These are phyloP conservation scores for Microplitis demolitor DNA, from an alignment of 1,140 invertebrate species.

Conservation along the genomic window DNA sequence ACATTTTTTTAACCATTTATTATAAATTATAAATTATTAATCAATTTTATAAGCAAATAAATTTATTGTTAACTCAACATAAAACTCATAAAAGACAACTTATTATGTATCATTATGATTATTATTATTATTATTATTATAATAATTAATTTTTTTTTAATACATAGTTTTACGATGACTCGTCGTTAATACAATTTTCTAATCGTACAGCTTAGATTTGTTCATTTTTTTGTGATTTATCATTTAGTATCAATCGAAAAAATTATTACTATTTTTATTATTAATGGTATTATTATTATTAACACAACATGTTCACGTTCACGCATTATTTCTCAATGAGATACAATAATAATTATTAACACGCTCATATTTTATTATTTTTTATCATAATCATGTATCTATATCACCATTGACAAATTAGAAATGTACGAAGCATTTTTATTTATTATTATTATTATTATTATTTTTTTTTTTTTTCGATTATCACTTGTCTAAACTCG, in stretches of 20 bases:
- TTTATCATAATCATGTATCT: conserved; percentile 5
- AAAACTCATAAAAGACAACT: not conserved
- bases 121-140: not conserved
- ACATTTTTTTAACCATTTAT: not conserved
- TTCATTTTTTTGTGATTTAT: conserved; percentile 26
- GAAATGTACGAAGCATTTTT: conserved; percentile 31
- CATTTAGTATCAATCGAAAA: conserved; percentile 1
- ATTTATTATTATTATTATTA: too few relatives aligned
- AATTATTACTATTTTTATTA: conserved; percentile 28
- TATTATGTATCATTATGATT: not conserved
- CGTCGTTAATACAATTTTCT: conserved; percentile 24
- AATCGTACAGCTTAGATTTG: conserved; percentile 46
- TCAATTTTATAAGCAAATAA: conserved; percentile 5
- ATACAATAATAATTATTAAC: conserved; percentile 22
- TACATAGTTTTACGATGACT: conserved; percentile 5
- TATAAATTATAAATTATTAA: not conserved
- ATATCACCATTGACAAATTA: conserved; percentile 33
- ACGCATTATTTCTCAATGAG: conserved; percentile 13
- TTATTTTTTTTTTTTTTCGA: not conserved
- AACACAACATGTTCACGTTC: conserved; percentile 14
- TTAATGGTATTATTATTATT: too few relatives aligned
- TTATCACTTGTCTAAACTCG: conserved; percentile 26
- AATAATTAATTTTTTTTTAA: not conserved
- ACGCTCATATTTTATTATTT: conserved; percentile 28
- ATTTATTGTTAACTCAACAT: not conserved